Evolutionary conservation across 2,888 invertebrate species (phyloP).

Genomic region (Lycia hirtaria): DNA sequence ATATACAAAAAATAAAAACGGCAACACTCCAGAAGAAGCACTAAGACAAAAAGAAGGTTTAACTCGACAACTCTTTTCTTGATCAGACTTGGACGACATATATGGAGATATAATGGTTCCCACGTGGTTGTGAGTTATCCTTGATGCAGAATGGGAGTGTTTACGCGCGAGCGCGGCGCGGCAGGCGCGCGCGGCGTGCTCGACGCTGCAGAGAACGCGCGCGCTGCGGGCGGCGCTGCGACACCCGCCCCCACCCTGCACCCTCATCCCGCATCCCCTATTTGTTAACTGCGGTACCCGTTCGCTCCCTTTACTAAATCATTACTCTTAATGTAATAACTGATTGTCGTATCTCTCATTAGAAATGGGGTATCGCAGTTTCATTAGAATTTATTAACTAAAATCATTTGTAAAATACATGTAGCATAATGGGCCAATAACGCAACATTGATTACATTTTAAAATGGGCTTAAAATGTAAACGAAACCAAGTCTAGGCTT

Average conservation of each 20-base stretch:
- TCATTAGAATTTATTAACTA: not conserved
- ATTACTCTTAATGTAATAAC: not conserved
- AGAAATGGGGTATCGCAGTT: constrained; percentile 5
- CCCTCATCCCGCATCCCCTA: constrained; percentile 46
- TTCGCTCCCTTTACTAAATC: not conserved
- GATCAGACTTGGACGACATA: too few species aligned
- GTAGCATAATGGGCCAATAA: not conserved
- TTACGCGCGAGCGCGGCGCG: constrained; percentile 40
- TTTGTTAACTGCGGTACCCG: constrained; percentile 45
- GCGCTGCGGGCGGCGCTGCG: constrained; percentile 43
- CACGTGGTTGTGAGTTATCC: not conserved
- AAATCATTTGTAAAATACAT: not conserved
- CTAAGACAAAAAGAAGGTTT: too few species aligned
- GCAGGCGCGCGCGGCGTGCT: constrained; percentile 49
- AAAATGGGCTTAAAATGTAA: too few species aligned
- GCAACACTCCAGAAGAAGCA: too few species aligned
- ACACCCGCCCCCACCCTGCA: constrained; percentile 34
- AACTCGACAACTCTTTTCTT: too few species aligned
- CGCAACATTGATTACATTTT: too few species aligned
- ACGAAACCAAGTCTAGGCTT: too few species aligned
- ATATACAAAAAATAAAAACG: too few species aligned
- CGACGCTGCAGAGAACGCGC: constrained; percentile 50
- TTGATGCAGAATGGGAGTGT: constrained; percentile 6
- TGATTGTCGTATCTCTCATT: not conserved
- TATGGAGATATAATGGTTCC: too few species aligned